phyloP scores from a whole-genome alignment of 2,888 invertebrate species.

The Meteorus colon region DNA sequence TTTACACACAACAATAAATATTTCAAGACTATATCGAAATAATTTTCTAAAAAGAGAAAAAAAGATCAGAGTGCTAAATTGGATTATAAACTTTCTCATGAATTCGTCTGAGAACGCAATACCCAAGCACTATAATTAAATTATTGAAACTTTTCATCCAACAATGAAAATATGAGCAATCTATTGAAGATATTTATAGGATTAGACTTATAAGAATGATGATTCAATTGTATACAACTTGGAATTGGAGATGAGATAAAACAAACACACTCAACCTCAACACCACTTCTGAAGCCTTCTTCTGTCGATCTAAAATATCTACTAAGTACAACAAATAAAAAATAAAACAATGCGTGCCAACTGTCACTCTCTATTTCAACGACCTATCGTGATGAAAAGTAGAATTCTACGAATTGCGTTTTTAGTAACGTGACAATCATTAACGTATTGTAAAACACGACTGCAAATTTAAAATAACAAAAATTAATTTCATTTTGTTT shows the following conservation, averaged over 20 bases:
- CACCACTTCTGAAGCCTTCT: background rate
- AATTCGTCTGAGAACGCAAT: background rate
- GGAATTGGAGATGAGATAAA: background rate
- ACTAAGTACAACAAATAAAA: background rate
- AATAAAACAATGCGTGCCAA: background rate
- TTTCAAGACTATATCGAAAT: background rate
- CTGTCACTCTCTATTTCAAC: background rate
- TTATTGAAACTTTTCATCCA: background rate
- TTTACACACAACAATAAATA: constrained; percentile 1
- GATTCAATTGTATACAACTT: background rate
- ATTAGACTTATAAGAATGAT: background rate
- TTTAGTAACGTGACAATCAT: constrained; percentile 67
- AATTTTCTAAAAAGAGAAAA: constrained; percentile 1
- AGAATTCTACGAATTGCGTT: constrained; percentile 61
- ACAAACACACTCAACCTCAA: background rate
- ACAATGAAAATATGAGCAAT: background rate
- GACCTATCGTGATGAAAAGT: background rate
- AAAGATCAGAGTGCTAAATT: background rate
- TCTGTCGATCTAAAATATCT: constrained; percentile 4
- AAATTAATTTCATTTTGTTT: background rate
- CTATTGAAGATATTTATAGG: background rate
- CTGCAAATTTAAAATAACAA: background rate
- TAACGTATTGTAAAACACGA: background rate
- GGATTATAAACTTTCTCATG: background rate
- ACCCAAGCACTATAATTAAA: background rate